These are phyloP conservation scores for Lepidostoma basale DNA, from an alignment of 1,140 invertebrate genomes.

Conservation along the genomic window DNA sequence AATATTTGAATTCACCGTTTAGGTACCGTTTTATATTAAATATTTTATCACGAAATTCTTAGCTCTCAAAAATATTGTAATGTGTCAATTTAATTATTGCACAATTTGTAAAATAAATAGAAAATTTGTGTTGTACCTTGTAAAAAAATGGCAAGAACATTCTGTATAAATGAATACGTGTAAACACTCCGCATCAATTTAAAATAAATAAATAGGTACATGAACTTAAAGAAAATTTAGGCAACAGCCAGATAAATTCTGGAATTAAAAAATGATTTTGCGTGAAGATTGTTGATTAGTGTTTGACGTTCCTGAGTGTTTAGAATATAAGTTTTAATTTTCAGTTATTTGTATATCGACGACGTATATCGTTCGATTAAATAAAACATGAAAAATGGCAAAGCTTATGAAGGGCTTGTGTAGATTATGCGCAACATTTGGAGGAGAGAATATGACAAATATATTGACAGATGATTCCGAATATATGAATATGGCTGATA, in stretches of 20 bases:
- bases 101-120: too few relatives aligned
- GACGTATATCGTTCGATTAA: not conserved
- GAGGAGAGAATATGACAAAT: slow-evolving; percentile 23
- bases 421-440: slow-evolving; percentile 55
- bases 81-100: too few relatives aligned
- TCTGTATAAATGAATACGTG: too few relatives aligned
- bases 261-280: slow-evolving; percentile 11
- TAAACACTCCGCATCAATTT: too few relatives aligned
- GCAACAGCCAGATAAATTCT: not conserved
- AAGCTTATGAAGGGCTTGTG: slow-evolving; percentile 53
- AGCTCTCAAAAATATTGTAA: too few relatives aligned
- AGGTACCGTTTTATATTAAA: too few relatives aligned
- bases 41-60: too few relatives aligned
- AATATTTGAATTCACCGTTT: too few relatives aligned
- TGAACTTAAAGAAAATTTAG: not conserved
- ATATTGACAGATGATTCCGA: slow-evolving; percentile 16
- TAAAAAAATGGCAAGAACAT: too few relatives aligned
- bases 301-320: not conserved
- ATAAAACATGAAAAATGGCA: slow-evolving; percentile 47
- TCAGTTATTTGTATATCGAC: not conserved
- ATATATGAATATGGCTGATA: slow-evolving; percentile 32
- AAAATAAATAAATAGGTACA: too few relatives aligned
- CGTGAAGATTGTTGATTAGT: slow-evolving; percentile 17
- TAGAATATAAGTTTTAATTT: not conserved
- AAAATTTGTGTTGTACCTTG: too few relatives aligned